Evolutionary conservation across 2,113 vertebrate species (phyloP).

Genomic region (Syngnathus floridae): DNA sequence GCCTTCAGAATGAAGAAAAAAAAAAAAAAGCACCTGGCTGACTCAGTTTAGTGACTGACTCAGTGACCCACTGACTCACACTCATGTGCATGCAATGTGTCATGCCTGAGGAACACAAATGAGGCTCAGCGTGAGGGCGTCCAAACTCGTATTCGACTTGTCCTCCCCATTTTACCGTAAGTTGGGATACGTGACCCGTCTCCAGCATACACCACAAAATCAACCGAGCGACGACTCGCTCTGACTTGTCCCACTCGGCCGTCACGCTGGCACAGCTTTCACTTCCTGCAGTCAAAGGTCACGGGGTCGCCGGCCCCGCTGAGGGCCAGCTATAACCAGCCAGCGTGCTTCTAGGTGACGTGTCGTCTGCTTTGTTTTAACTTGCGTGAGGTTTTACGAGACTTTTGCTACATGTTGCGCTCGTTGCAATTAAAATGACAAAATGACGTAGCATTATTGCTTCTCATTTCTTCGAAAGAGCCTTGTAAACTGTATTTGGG

Average conservation of each 20-base stretch:
- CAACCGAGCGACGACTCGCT: conserved; percentile 9
- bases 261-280: conserved; percentile 52
- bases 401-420: conserved; percentile 31
- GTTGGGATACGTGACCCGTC: conserved; percentile 37
- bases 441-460: not conserved
- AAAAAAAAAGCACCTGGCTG: conserved; percentile 20
- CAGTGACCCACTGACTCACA: conserved; percentile 45
- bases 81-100: conserved; percentile 31
- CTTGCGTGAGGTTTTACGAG: conserved; percentile 46
- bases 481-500: not conserved
- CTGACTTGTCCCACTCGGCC: conserved; percentile 53
- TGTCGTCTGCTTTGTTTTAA: conserved; percentile 66
- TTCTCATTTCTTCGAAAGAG: not conserved
- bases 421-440: conserved; percentile 1
- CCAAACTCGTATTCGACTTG: not conserved
- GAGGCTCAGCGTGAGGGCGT: conserved; percentile 7
- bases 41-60: conserved; percentile 33
- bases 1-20: conserved; percentile 12
- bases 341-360: conserved; percentile 28
- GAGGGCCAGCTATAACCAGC: conserved; percentile 50
- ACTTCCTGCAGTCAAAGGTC: conserved; percentile 63
- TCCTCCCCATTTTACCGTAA: not conserved
- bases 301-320: conserved; percentile 41
- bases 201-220: conserved; percentile 4
- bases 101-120: conserved; percentile 3